Evolutionary conservation across 2,113 vertebrate species (phyloP).

Genomic region (Indicator maculatus): DNA sequence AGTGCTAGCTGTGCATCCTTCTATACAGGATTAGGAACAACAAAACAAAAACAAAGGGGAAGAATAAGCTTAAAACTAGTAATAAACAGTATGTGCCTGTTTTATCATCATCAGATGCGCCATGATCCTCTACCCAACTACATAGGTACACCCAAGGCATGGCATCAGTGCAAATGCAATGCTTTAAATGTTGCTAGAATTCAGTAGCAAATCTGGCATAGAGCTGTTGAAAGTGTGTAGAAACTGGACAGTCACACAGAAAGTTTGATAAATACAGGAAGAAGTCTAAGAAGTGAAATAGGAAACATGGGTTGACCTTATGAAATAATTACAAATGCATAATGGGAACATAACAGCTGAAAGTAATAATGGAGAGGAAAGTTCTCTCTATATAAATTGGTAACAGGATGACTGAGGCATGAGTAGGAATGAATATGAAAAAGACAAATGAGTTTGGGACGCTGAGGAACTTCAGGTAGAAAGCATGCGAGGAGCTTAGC

Average conservation of each 20-base stretch:
- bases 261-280: neutral
- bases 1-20: neutral
- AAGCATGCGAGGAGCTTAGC: neutral
- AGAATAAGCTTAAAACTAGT: neutral
- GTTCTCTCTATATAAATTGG: neutral
- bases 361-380: neutral
- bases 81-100: neutral
- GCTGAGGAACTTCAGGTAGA: neutral
- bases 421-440: neutral
- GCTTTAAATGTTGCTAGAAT: neutral
- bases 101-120: neutral
- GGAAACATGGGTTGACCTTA: neutral
- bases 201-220: neutral
- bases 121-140: neutral
- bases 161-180: neutral
- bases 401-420: neutral
- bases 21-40: neutral
- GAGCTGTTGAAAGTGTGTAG: neutral
- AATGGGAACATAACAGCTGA: neutral
- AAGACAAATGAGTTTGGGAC: neutral
- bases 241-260: neutral
- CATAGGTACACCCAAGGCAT: neutral
- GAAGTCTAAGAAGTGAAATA: neutral
- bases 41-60: neutral
- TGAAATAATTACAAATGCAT: neutral